phyloP scores from a whole-genome alignment of 1,140 invertebrate species.

The Pemphigus obesinymphae region DNA sequence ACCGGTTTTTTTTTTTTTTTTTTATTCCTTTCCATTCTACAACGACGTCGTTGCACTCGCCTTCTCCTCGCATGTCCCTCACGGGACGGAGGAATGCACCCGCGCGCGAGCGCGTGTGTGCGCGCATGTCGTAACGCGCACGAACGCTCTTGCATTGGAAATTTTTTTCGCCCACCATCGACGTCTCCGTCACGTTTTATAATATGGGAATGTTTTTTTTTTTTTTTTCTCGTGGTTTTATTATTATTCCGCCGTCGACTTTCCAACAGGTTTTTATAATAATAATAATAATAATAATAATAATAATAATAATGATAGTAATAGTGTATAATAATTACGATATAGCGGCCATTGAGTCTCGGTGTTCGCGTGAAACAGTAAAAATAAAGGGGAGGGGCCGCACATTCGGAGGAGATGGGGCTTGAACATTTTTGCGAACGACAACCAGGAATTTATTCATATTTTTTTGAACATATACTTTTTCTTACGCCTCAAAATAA shows the following conservation, averaged over 20 bases:
- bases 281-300: no score
- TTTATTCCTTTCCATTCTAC: slow-evolving; percentile 9
- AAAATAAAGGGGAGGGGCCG: no score
- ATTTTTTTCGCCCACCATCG: background rate
- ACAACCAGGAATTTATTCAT: background rate
- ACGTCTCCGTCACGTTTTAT: background rate
- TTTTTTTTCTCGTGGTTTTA: background rate
- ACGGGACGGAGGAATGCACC: slow-evolving; percentile 16
- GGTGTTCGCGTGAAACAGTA: no score
- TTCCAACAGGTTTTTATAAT: background rate
- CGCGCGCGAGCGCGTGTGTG: background rate
- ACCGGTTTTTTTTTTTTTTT: slow-evolving; percentile 28
- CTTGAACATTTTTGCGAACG: background rate
- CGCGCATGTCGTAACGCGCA: background rate
- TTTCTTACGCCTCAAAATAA: background rate
- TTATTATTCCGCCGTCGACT: background rate
- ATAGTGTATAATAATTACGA: no score
- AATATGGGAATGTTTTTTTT: background rate
- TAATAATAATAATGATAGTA: no score
- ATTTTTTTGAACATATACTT: background rate
- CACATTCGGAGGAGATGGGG: background rate
- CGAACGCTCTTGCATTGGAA: background rate
- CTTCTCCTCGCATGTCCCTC: background rate
- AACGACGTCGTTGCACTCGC: background rate
- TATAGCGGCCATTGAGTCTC: no score